A percentile compares a stretch with the other conserved stretches of the same genome.
Conservation (phyloP, 2,888 invertebrate genomes). For the Aphodius granarius region DNA sequence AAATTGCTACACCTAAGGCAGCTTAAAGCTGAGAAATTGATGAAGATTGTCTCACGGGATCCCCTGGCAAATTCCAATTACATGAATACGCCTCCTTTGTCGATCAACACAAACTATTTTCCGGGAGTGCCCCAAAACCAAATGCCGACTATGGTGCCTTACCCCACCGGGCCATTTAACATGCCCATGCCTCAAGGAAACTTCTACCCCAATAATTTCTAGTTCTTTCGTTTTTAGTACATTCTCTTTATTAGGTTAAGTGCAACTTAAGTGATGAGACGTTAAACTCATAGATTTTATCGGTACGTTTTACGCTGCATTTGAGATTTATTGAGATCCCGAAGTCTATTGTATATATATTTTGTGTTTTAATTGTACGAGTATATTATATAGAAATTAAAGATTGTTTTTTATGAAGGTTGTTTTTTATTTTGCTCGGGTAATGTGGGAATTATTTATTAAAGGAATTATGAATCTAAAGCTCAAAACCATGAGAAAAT, state of each 20-base stretch:
- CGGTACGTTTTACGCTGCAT: background rate
- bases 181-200: constrained; percentile 74
- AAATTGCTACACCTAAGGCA: constrained; percentile 79
- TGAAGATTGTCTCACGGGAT: constrained; percentile 63
- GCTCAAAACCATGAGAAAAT: too few relatives aligned
- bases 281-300: background rate
- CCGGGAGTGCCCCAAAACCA: constrained; percentile 48
- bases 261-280: background rate
- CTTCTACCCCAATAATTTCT: constrained; percentile 47
- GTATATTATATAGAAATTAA: background rate
- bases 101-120: constrained; percentile 54
- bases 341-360: background rate
- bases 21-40: constrained; percentile 93
- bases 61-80: constrained; percentile 44
- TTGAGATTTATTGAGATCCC: background rate
- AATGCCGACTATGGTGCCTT: constrained; percentile 58
- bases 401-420: background rate
- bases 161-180: constrained; percentile 70
- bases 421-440: background rate
- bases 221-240: background rate
- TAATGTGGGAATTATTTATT: background rate
- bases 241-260: background rate
- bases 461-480: background rate
- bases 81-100: constrained; percentile 50
- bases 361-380: background rate